phyloP scores from a whole-genome alignment of 2,113 vertebrate genomes.

The Myotis yumanensis region DNA sequence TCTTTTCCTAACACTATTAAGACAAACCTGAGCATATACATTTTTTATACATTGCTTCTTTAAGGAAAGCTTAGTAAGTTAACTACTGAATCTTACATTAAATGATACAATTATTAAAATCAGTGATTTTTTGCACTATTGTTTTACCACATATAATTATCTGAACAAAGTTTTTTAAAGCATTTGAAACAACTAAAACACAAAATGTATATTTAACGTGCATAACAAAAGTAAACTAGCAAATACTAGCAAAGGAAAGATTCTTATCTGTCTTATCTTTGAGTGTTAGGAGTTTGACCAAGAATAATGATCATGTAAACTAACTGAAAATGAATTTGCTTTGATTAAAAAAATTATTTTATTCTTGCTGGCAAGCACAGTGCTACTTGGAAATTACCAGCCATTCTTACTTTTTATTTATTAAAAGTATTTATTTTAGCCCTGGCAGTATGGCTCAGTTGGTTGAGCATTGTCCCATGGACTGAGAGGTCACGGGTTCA shows the following conservation, averaged over 20 bases:
- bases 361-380: conserved; percentile 3
- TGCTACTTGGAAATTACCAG: neutral
- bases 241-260: neutral
- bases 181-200: neutral
- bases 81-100: neutral
- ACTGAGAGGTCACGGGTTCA: no score
- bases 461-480: no score
- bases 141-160: neutral
- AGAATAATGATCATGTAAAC: neutral
- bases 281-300: neutral
- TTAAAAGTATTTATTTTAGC: neutral
- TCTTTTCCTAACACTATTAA: neutral
- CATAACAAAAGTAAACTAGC: neutral
- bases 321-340: conserved; percentile 3
- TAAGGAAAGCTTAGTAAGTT: neutral
- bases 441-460: no score
- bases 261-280: neutral
- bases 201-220: neutral
- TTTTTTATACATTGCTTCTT: neutral
- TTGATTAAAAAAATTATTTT: neutral
- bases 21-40: neutral
- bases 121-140: neutral
- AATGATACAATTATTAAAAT: neutral
- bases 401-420: neutral
- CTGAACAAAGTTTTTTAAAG: conserved; percentile 18